These are phyloP conservation scores for Fistularia commersonii DNA, from an alignment of 2,797 vertebrate species.

Conservation along the genomic window DNA sequence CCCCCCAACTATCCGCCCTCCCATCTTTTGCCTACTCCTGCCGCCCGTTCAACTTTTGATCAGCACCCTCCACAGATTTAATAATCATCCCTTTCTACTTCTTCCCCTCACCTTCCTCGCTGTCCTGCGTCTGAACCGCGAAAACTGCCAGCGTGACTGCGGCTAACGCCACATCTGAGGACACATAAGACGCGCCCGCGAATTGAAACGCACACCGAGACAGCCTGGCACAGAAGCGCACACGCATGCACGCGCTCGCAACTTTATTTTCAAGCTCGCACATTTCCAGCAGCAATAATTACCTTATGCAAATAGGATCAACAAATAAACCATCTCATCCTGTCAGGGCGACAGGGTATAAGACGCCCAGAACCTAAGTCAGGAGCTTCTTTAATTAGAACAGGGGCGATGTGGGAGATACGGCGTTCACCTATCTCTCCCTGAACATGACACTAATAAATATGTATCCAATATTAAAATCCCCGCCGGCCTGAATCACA, in stretches of 20 bases:
- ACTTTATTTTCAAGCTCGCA: slow-evolving; percentile 25
- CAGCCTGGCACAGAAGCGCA: neutral
- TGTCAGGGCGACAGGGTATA: slow-evolving; percentile 40
- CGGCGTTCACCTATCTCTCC: slow-evolving; percentile 15
- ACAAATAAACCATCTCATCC: slow-evolving; percentile 56
- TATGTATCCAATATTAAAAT: slow-evolving; percentile 31
- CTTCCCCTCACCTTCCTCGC: slow-evolving; percentile 3
- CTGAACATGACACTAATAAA: slow-evolving; percentile 29
- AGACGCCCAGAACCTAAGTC: slow-evolving; percentile 49
- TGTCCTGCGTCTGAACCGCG: slow-evolving; percentile 44
- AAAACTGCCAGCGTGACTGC: slow-evolving; percentile 24
- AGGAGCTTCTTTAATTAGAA: slow-evolving; percentile 58
- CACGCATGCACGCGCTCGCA: slow-evolving; percentile 1
- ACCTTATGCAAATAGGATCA: slow-evolving; percentile 68
- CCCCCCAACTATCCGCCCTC: neutral
- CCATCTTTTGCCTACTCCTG: slow-evolving; percentile 1
- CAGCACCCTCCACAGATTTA: slow-evolving; percentile 21
- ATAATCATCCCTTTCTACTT: slow-evolving; percentile 16
- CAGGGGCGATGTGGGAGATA: slow-evolving; percentile 39
- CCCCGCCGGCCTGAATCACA: slow-evolving; percentile 34
- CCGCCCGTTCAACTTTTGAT: slow-evolving; percentile 2
- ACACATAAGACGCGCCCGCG: neutral
- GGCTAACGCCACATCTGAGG: slow-evolving; percentile 21
- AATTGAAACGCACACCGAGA: neutral
- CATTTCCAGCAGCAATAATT: slow-evolving; percentile 62